Base-by-base conservation (phyloP, 1,140 invertebrate species). In the Plodia interpunctella region DNA sequence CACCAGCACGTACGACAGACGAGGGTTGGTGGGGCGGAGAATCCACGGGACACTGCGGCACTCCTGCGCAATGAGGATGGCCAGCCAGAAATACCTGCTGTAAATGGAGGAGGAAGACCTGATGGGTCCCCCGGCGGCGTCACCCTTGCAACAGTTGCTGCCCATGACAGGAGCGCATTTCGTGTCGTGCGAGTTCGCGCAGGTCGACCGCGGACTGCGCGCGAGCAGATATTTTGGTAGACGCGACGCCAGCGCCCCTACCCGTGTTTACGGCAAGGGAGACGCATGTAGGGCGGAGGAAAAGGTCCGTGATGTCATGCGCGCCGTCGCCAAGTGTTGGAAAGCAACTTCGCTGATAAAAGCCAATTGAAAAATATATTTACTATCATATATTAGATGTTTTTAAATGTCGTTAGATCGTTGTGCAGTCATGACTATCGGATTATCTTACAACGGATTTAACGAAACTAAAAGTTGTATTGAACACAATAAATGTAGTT, bases 71-170 rank as follows among this genome's bases (percentile, higher is more conserved):
- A 78, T 58, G 62, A 74, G 38, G 68, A 84, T 60, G 57, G 63
- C 69, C 76, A 83, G 70, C 76, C 75, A 79, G 60, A 82, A 72
- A 77, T 87, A 87, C 84, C 84, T 87, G 82, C 59, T 78, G 76
- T 87, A 87, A 61, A 85, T 83, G 25, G 82, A 85, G 52, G 84
- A 83, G 63, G 62, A 74, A 57, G 80, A 83, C 62, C 81, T 72
- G 66, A 83, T 59, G 55, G 82, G 79, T 63, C 79, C 77, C 65
- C 74, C 79, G 54, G 79, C 72, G 58, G 84, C 82, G 72, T 85
- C 84, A 72, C 82, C 84, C 70, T 87, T 87, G 72, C 84, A 87
- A 80, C 84, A 87, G 74, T 83, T 87, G 79, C 82, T 85, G 75
- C 84, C 84, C 84, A 87, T 87, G 63, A 60, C 38, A 78, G 72